These are phyloP conservation scores for Diplosoma virens DNA, from an alignment of 23 tunicate genomes.

Conservation along the genomic window DNA sequence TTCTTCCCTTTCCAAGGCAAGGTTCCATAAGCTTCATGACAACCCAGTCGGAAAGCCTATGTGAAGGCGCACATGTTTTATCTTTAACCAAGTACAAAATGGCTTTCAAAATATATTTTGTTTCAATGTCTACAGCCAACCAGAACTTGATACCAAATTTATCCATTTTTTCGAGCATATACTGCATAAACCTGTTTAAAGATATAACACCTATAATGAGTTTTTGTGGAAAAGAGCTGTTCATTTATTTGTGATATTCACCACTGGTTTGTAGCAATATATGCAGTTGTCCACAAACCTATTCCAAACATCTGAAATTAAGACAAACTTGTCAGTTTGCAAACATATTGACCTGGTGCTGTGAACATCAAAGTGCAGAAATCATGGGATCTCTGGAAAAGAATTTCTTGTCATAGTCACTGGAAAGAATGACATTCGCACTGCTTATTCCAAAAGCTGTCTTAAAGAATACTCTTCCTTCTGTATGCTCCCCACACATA, in stretches of 20 bases:
- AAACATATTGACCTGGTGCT: constrained; percentile 19
- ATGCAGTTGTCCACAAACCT: constrained; percentile 24
- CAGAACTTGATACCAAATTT: constrained; percentile 21
- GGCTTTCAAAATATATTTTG: constrained; percentile 5
- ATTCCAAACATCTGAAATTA: constrained; percentile 21
- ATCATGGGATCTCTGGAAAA: constrained; percentile 6
- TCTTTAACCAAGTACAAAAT: constrained; percentile 2
- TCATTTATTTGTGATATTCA: background rate
- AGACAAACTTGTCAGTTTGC: constrained; percentile 22
- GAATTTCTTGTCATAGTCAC: constrained; percentile 5
- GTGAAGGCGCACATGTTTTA: background rate
- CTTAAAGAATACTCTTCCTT: background rate
- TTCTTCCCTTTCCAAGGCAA: constrained; percentile 1
- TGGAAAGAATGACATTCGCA: constrained; percentile 16
- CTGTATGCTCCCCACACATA: constrained; percentile 22
- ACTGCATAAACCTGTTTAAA: constrained; percentile 13
- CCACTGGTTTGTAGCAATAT: constrained; percentile 20
- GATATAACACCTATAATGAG: constrained; percentile 4
- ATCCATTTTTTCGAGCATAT: constrained; percentile 7
- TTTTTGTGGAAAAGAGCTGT: constrained; percentile 10
- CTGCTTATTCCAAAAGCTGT: constrained; percentile 19
- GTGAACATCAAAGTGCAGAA: constrained; percentile 18
- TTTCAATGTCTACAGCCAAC: constrained; percentile 5
- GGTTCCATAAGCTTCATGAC: constrained; percentile 7
- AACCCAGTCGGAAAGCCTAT: constrained; percentile 18